Conservation (phyloP, 2,113 vertebrate species). For the Callipepla squamata region DNA sequence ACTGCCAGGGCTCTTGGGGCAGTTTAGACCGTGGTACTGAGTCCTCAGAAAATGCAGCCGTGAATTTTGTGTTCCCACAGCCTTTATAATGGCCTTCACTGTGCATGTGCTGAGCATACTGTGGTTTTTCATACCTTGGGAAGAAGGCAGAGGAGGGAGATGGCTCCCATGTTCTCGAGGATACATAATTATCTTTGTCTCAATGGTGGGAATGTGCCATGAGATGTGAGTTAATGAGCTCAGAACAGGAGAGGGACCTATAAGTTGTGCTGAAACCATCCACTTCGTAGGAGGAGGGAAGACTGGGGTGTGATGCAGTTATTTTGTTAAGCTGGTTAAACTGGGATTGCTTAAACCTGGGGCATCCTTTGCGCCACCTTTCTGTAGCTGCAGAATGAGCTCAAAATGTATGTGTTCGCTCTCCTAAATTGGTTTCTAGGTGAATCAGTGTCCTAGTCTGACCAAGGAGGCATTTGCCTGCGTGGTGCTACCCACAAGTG, state of each 20-base stretch:
- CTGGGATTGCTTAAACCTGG: neutral
- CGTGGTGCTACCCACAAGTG: neutral
- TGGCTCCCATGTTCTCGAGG: neutral
- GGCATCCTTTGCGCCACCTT: neutral
- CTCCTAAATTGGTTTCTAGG: neutral
- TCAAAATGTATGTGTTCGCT: accelerated
- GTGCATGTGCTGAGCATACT: neutral
- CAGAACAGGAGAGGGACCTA: neutral
- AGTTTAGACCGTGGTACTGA: accelerated
- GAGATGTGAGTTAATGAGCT: neutral
- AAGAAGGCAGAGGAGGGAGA: neutral
- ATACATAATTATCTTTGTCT: neutral
- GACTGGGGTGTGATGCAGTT: neutral
- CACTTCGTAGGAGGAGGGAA: neutral
- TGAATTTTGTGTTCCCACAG: neutral
- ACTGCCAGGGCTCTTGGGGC: accelerated
- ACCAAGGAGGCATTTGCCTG: neutral
- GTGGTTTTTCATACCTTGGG: neutral
- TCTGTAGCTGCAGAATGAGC: neutral
- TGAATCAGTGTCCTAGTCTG: neutral
- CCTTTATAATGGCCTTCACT: neutral
- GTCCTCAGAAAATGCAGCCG: neutral
- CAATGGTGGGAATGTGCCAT: neutral
- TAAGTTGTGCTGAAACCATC: neutral
- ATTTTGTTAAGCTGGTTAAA: neutral